Conservation (phyloP, 2,113 vertebrate species). For the Halichoeres trimaculatus region DNA sequence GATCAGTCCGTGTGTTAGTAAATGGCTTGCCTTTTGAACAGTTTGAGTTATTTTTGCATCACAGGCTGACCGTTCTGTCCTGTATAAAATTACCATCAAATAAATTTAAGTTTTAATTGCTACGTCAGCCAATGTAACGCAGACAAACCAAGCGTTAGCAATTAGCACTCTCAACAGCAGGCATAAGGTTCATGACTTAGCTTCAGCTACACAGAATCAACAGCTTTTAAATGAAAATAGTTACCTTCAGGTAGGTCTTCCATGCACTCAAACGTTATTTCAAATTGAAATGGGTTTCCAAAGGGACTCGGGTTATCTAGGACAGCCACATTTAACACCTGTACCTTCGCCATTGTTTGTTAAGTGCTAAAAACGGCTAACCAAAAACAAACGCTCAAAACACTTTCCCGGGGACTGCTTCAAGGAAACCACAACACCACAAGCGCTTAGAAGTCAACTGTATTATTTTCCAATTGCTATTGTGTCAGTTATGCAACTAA, state of each 20-base stretch:
- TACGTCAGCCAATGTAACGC: background rate
- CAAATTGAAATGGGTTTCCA: slow-evolving; percentile 93
- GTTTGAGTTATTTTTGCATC: too few relatives aligned
- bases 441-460: background rate
- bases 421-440: slow-evolving; percentile 15
- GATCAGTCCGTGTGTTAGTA: too few relatives aligned
- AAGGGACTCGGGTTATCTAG: slow-evolving; percentile 93
- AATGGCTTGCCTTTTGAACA: too few relatives aligned
- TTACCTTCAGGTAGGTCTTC: slow-evolving; percentile 91
- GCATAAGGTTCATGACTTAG: background rate
- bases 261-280: slow-evolving; percentile 94
- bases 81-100: background rate
- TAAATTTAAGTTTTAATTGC: background rate
- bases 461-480: background rate
- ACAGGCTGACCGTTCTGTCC: too few relatives aligned
- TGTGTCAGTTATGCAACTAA: background rate
- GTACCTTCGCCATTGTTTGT: slow-evolving; percentile 91
- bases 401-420: slow-evolving; percentile 50
- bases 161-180: slow-evolving; percentile 20
- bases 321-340: slow-evolving; percentile 91
- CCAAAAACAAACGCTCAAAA: slow-evolving; percentile 58
- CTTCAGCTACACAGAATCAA: background rate
- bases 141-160: slow-evolving; percentile 31
- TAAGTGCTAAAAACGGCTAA: slow-evolving; percentile 38
- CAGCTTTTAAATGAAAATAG: slow-evolving; percentile 4